A percentile compares a stretch with the other conserved stretches of the same genome.
These are phyloP conservation scores for Melanaphis sacchari DNA, from an alignment of 1,140 invertebrate species.

Conservation along the genomic window DNA sequence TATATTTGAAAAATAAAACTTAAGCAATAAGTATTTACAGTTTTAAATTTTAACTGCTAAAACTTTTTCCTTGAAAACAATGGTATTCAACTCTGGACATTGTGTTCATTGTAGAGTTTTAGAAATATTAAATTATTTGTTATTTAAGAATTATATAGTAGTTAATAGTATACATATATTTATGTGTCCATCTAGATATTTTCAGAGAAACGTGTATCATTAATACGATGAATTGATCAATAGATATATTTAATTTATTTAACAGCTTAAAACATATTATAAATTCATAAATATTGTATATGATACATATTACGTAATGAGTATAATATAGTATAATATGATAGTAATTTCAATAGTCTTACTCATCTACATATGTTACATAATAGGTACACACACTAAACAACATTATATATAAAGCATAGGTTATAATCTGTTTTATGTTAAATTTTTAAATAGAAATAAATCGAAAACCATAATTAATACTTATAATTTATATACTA, in stretches of 20 bases:
- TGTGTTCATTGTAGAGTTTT: neutral
- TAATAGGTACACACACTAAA: neutral
- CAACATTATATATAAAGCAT: neutral
- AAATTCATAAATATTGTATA: neutral
- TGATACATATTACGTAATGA: neutral
- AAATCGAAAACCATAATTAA: too few relatives aligned
- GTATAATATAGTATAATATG: neutral
- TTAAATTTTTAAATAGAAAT: too few relatives aligned
- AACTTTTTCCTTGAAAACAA: neutral
- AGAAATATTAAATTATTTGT: neutral
- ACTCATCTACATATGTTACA: neutral
- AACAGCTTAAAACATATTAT: neutral
- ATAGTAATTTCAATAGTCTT: neutral
- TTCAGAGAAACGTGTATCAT: neutral
- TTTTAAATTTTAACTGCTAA: neutral
- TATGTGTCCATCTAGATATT: neutral
- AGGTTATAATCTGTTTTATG: too few relatives aligned
- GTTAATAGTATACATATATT: too few relatives aligned
- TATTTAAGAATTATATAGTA: neutral
- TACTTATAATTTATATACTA: too few relatives aligned
- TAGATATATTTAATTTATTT: neutral
- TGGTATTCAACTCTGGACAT: neutral
- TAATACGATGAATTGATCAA: neutral
- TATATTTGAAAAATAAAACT: neutral
- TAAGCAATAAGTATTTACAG: neutral